Conservation (phyloP, 2,888 invertebrate species). For the Tinea semifulvella region DNA sequence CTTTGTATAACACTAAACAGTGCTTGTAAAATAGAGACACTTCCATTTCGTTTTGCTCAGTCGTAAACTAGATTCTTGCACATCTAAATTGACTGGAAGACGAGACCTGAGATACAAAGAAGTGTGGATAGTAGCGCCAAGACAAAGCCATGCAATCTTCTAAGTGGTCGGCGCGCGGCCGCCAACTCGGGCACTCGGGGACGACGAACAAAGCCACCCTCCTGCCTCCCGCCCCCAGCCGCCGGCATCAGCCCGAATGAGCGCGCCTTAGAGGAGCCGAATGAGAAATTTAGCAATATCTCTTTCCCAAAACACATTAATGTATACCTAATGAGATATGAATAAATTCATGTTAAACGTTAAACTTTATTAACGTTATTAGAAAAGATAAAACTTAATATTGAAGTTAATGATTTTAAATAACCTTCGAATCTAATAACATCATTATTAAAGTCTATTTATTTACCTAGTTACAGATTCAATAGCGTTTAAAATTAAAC, state of each 20-base stretch:
- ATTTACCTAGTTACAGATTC: too few relatives aligned
- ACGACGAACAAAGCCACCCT: slow-evolving; percentile 5
- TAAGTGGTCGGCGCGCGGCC: slow-evolving; percentile 52
- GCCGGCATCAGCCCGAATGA: slow-evolving; percentile 17
- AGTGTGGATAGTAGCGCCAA: slow-evolving; percentile 33
- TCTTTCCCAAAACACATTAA: slow-evolving; percentile 30
- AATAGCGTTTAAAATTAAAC: too few relatives aligned
- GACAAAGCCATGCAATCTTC: slow-evolving; percentile 58
- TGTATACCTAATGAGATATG: slow-evolving; percentile 36
- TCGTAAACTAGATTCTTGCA: slow-evolving; percentile 4
- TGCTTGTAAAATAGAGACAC: neutral
- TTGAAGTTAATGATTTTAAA: too few relatives aligned
- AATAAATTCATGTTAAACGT: slow-evolving; percentile 27
- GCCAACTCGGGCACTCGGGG: slow-evolving; percentile 16
- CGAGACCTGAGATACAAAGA: slow-evolving; percentile 39
- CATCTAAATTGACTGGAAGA: slow-evolving; percentile 26
- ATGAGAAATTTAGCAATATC: slow-evolving; percentile 37
- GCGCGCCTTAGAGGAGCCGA: slow-evolving; percentile 25
- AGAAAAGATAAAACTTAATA: neutral
- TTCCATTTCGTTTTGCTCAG: neutral
- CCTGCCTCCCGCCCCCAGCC: slow-evolving; percentile 18
- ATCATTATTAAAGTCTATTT: too few relatives aligned
- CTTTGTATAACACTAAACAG: too few relatives aligned
- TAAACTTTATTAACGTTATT: neutral
- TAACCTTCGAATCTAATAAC: too few relatives aligned